Base-by-base conservation (phyloP, 2,113 vertebrate species). In the Marmota flaviventris region DNA sequence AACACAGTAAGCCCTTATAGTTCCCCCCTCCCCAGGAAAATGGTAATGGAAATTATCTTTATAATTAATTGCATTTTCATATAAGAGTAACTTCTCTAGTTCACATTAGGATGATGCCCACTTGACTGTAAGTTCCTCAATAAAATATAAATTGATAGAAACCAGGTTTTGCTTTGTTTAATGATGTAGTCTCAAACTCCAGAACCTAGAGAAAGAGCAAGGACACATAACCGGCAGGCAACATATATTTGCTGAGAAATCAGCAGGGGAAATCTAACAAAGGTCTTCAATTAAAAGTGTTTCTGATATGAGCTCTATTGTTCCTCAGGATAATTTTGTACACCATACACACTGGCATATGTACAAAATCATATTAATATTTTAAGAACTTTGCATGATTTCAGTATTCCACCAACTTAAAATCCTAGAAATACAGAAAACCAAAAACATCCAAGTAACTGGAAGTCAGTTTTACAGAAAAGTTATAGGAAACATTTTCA, bases 251-350 rank as follows among this genome's bases (percentile, higher is more conserved):
- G 61, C 20, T 76, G 42, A 67, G 96, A 88, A 92, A 73, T 61
- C 25, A 84, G 9, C 53, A 48, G 3, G 4, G 0, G 37, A 29
- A 1, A 27, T 93, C 77, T 72, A 32, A 81, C 16, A 8, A 69
- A 90, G 6, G 3, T 72, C 20, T 85, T 84, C 37, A 85, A 37
- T 14, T 91, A 5, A 42, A 87, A 78, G 32, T 78, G 29, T 86
- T 82, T 96, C 73, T 86, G 1, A 81, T 58, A 2, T 58, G 39
- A 92, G 77, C 3, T 85, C 14, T 9, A 18, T 14, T 73, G 14
- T n/a, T 85, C 16, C 67, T 83, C 61, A 94, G 78, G 96, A 93
- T 77, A 89, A 69, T 65, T 93, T 61, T 78, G 32, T 61, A 29
- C 16, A 48, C 11, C 0, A 25, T 78, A 25, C 5, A 53, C 11